These are phyloP conservation scores for Caenorhabditis sp. DNA, from an alignment of 2,888 invertebrate species.

Conservation along the genomic window DNA sequence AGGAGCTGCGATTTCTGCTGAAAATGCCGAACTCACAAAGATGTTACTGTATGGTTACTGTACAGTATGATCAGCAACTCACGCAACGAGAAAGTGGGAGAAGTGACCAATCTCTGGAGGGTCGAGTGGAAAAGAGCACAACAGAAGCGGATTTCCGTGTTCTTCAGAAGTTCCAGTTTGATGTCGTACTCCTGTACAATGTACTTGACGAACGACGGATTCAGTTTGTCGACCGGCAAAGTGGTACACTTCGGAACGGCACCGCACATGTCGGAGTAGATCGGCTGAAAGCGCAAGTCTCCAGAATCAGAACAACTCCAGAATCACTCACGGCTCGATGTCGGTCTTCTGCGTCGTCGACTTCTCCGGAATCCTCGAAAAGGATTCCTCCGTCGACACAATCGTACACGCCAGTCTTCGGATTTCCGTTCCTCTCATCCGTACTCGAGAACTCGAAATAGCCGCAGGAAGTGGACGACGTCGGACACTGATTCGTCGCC, in stretches of 20 bases:
- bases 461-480: constrained; percentile 64
- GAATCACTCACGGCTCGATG: constrained; percentile 16
- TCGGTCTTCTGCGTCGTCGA: constrained; percentile 31
- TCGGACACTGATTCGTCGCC: constrained; percentile 62
- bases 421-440: constrained; percentile 35
- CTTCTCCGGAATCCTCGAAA: constrained; percentile 56
- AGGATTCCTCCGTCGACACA: constrained; percentile 66
- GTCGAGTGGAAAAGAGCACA: constrained; percentile 67
- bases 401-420: constrained; percentile 63
- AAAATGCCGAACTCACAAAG: constrained; percentile 51
- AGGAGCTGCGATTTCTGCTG: constrained; percentile 51
- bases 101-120: constrained; percentile 59
- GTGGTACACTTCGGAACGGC: constrained; percentile 58
- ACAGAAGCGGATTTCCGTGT: constrained; percentile 57
- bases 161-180: constrained; percentile 50
- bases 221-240: constrained; percentile 54
- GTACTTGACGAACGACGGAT: constrained; percentile 61
- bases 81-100: constrained; percentile 58
- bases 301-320: neutral
- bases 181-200: constrained; percentile 60
- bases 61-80: neutral
- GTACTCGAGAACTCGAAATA: constrained; percentile 60
- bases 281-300: constrained; percentile 29
- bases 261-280: constrained; percentile 62
- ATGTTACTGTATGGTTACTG: neutral